phyloP scores from a whole-genome alignment of 2,888 invertebrate genomes.

The Cryptocheilus praepositus region DNA sequence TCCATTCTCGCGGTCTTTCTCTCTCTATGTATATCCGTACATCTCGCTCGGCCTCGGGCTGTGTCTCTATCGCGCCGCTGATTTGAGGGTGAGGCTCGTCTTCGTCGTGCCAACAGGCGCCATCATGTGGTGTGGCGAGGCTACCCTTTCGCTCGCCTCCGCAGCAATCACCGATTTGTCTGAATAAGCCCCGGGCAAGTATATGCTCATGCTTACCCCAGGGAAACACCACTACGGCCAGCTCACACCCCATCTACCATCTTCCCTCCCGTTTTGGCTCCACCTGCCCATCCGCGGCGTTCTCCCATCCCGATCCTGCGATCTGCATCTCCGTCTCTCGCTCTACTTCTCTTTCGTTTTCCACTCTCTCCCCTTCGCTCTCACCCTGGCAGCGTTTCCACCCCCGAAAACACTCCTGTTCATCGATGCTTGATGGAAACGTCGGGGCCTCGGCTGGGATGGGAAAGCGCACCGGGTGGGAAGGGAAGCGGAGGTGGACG shows the following conservation, averaged over 20 bases:
- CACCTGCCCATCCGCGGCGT: slow-evolving; percentile 7
- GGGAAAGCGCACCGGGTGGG: slow-evolving; percentile 15
- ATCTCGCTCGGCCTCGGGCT: slow-evolving; percentile 23
- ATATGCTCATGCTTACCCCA: slow-evolving; percentile 69
- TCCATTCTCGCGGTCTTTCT: slow-evolving; percentile 18
- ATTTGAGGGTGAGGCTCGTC: slow-evolving; percentile 41
- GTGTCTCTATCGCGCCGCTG: slow-evolving; percentile 36
- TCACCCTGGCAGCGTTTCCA: slow-evolving; percentile 38
- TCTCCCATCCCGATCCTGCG: slow-evolving; percentile 17
- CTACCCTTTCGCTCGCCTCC: slow-evolving; percentile 69
- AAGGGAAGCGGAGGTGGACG: slow-evolving; percentile 1
- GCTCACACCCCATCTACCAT: slow-evolving; percentile 42
- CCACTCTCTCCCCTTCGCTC: no score
- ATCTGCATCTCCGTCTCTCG: no score
- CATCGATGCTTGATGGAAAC: slow-evolving; percentile 67
- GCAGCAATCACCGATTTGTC: slow-evolving; percentile 74
- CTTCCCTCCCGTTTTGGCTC: slow-evolving; percentile 5
- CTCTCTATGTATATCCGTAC: slow-evolving; percentile 22
- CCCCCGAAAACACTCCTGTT: slow-evolving; percentile 56
- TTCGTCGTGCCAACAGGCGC: slow-evolving; percentile 40
- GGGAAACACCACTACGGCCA: slow-evolving; percentile 66
- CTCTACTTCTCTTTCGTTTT: no score
- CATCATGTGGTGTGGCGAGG: slow-evolving; percentile 27
- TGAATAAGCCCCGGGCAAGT: slow-evolving; percentile 73
- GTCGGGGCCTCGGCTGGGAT: slow-evolving; percentile 8